phyloP scores from a whole-genome alignment of 1,140 invertebrate species.

The Melitaea cinxia region DNA sequence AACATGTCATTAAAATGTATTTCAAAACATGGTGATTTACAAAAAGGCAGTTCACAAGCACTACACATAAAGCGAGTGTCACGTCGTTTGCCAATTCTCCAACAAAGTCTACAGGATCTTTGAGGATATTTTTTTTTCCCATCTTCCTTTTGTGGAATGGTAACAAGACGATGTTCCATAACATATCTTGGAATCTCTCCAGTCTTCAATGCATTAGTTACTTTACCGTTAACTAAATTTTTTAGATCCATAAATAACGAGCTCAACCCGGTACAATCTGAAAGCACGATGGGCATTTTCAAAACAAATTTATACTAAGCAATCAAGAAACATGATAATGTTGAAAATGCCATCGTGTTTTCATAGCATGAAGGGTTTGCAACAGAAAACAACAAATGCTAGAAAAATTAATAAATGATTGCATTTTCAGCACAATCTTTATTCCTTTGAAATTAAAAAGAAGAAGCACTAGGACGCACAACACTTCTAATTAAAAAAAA shows the following conservation, averaged over 20 bases:
- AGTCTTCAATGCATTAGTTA: slow-evolving; percentile 58
- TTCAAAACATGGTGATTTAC: slow-evolving; percentile 79
- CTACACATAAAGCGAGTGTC: slow-evolving; percentile 80
- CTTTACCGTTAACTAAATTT: slow-evolving; percentile 76
- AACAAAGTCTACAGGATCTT: slow-evolving; percentile 76
- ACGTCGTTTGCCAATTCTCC: slow-evolving; percentile 75
- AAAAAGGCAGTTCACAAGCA: slow-evolving; percentile 77
- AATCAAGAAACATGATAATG: slow-evolving; percentile 57
- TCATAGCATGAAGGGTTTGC: slow-evolving; percentile 64
- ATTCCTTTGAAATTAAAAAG: slow-evolving; percentile 39
- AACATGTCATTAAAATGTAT: slow-evolving; percentile 76
- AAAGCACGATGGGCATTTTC: slow-evolving; percentile 81
- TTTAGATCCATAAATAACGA: slow-evolving; percentile 76
- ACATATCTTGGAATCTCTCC: slow-evolving; percentile 60
- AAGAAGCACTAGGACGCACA: slow-evolving; percentile 53
- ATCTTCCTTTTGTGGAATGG: slow-evolving; percentile 80
- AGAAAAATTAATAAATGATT: slow-evolving; percentile 73
- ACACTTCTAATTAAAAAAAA: slow-evolving; percentile 6
- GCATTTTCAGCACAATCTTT: slow-evolving; percentile 80
- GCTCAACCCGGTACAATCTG: slow-evolving; percentile 74
- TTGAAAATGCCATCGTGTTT: slow-evolving; percentile 82
- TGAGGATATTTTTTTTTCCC: slow-evolving; percentile 82
- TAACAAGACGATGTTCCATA: slow-evolving; percentile 71
- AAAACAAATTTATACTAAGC: slow-evolving; percentile 49
- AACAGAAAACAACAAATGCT: slow-evolving; percentile 69